Base-by-base conservation (phyloP, 2,797 vertebrate genomes). In the Rhinogobio ventralis region DNA sequence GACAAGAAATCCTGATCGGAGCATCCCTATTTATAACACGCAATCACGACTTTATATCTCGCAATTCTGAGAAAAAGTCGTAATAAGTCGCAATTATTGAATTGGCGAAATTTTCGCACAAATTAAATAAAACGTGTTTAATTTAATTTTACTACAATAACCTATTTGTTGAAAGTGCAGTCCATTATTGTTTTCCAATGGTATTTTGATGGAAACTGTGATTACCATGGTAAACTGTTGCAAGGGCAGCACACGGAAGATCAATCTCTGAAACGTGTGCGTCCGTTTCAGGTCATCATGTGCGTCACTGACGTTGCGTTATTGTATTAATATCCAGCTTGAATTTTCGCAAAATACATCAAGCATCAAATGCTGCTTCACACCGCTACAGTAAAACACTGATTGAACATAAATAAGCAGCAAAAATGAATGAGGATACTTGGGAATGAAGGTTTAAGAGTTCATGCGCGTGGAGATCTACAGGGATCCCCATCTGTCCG, bases 401-500 rank as follows among this genome's bases (percentile, higher is more conserved):
- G 80, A 82, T 49, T 49, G 25, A 49, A 62, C 42, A 72, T 15
- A 72, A 81, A 72, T 60, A 23, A 60, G 69, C 49, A 57, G 79
- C 68, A 49, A 39, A 36, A 45, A 62, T 51, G 60, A 75, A 39
- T 25, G 81, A 11, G 28, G 30, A 39, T 49, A 49, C 69, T 72
- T 64, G 42, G 39, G 53, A 60, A 64, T 25, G 55, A 25, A 64
- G 28, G 28, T 36, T 5, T 33, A 6, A 20, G 68, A 45, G 30
- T 55, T 33, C 2, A 3, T 36, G 49, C 5, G 49, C 15, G 4
- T 17, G 49, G 51, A 4, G 66, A 8, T 90, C 91, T 95, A 95
- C 91, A 95, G 91, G 20, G 93, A 95, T 73, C 97, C 97, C 97
- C 97, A 98, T 5, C 91, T 94, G 84, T 98, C 96, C 77, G 95